phyloP scores from a whole-genome alignment of 2,888 invertebrate species.

The Drosophila fungiperda region DNA sequence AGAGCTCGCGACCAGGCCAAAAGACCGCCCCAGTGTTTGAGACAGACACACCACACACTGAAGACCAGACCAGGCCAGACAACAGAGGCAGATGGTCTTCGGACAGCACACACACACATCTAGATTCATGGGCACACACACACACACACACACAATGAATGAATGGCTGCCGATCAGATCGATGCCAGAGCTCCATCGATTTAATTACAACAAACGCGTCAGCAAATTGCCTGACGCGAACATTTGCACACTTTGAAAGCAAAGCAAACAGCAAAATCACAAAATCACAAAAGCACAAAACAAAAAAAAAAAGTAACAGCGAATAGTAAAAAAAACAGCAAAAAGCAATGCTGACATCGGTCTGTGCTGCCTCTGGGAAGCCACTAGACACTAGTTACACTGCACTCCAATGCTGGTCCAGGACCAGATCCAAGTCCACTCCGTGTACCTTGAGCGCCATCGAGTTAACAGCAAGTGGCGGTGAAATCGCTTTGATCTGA shows the following conservation, averaged over 20 bases:
- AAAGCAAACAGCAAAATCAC: conserved; percentile 53
- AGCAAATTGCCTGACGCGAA: conserved; percentile 82
- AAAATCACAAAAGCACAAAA: conserved; percentile 38
- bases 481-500: conserved; percentile 78
- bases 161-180: conserved; percentile 77
- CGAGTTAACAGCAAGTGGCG: conserved; percentile 78
- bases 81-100: conserved; percentile 43
- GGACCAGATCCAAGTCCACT: conserved; percentile 53
- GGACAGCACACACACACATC: conserved; percentile 73
- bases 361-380: conserved; percentile 51
- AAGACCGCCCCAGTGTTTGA: conserved; percentile 74
- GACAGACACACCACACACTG: conserved; percentile 11
- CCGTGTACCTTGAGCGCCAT: conserved; percentile 76
- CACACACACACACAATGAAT: conserved; percentile 73
- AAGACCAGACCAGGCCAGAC: conserved; percentile 11
- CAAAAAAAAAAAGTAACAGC: conserved; percentile 15
- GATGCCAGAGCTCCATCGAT: conserved; percentile 73
- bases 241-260: conserved; percentile 80
- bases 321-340: conserved; percentile 25
- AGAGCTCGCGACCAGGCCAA: conserved; percentile 55
- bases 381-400: conserved; percentile 54
- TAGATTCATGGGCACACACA: conserved; percentile 69
- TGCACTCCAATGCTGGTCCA: conserved; percentile 22
- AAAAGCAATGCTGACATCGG: conserved; percentile 44
- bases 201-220: conserved; percentile 82